Percentiles rank a stretch among this genome's conserved stretches.
Evolutionary conservation across 2,113 vertebrate species (phyloP).

Genomic region (Clarias batrachus): DNA sequence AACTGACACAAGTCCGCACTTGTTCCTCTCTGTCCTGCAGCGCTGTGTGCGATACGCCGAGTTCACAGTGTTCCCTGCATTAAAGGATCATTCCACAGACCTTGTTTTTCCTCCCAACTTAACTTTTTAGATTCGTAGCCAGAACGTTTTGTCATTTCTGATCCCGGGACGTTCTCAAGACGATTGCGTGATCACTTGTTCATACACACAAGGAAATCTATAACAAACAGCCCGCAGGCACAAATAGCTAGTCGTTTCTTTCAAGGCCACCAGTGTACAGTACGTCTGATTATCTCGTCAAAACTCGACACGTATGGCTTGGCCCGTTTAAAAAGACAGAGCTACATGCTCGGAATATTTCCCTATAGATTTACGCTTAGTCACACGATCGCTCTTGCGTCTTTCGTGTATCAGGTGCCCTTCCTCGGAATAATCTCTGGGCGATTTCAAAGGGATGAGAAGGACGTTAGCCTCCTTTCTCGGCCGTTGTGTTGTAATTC

Average conservation of each 20-base stretch:
- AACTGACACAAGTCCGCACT: constrained; percentile 27
- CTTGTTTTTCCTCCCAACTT: not conserved
- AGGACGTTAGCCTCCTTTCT: not conserved
- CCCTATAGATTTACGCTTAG: constrained; percentile 53
- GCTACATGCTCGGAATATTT: constrained; percentile 39
- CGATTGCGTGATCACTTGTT: not conserved
- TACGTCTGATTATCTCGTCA: constrained; percentile 14
- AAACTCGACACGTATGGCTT: constrained; percentile 17
- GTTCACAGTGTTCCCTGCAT: constrained; percentile 33
- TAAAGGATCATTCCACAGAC: not conserved
- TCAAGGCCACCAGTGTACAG: not conserved
- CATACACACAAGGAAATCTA: not conserved
- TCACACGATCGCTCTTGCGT: constrained; percentile 24
- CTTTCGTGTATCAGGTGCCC: not conserved
- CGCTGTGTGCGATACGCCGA: not conserved
- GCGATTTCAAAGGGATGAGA: constrained; percentile 23
- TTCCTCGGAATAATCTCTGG: constrained; percentile 29
- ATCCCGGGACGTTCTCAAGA: not conserved
- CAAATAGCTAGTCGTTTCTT: constrained; percentile 35
- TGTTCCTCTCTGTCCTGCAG: constrained; percentile 39
- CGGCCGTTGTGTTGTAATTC: too few species aligned
- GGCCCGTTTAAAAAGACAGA: not conserved
- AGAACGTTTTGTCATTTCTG: not conserved
- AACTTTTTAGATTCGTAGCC: constrained; percentile 1
- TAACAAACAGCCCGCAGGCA: constrained; percentile 29